phyloP scores from a whole-genome alignment of 2,888 invertebrate species.

The Tuberolachnus salignus region DNA sequence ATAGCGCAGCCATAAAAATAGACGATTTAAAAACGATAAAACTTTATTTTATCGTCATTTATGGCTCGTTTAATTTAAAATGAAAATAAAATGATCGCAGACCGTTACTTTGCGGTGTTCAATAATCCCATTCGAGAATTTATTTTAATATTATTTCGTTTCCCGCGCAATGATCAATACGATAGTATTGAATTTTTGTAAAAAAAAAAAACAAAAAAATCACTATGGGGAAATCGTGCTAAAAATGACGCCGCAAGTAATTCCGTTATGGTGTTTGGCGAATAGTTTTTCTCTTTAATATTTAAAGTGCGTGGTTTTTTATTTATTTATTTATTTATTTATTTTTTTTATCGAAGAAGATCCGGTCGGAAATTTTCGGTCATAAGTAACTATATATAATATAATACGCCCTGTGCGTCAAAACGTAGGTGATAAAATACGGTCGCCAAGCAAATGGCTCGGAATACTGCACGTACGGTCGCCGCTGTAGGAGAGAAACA shows the following conservation, averaged over 20 bases:
- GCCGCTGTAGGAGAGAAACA: neutral
- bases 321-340: too few species aligned
- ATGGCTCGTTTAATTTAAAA: too few species aligned
- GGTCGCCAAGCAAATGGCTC: constrained; percentile 38
- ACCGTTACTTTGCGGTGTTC: neutral
- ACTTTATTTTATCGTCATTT: too few species aligned
- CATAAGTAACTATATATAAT: neutral
- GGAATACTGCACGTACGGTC: constrained; percentile 27
- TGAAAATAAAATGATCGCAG: neutral
- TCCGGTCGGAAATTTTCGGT: constrained; percentile 12
- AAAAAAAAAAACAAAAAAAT: neutral
- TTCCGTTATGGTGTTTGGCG: neutral
- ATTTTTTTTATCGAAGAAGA: neutral
- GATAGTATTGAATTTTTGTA: constrained; percentile 21
- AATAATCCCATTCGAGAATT: constrained; percentile 6
- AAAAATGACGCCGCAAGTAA: constrained; percentile 10
- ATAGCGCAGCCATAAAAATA: neutral
- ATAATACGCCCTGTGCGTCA: neutral
- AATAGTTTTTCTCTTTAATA: constrained; percentile 32
- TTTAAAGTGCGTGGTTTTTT: constrained; percentile 35
- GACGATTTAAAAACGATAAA: neutral
- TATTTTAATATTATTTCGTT: neutral
- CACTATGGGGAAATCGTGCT: constrained; percentile 29
- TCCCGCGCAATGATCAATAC: constrained; percentile 7
- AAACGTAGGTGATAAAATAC: constrained; percentile 42